phyloP scores from a whole-genome alignment of 2,888 invertebrate species.

The Ariolimax columbianus region DNA sequence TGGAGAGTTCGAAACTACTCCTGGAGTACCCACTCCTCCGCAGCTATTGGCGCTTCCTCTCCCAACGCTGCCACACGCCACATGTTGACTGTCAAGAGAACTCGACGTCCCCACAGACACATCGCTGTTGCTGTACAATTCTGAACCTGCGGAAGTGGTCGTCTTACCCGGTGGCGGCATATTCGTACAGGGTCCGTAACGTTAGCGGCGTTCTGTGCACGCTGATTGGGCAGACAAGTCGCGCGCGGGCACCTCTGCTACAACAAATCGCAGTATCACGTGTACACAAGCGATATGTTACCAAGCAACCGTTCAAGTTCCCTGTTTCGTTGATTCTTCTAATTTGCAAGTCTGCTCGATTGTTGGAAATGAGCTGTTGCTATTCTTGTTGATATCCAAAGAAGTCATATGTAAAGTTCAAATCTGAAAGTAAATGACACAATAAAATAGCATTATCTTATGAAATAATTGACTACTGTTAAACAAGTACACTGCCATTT shows the following conservation, averaged over 20 bases:
- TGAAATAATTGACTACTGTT: too few relatives aligned
- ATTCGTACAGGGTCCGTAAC: constrained; percentile 32
- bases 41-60: neutral
- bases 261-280: neutral
- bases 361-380: neutral
- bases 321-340: constrained; percentile 5
- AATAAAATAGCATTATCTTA: too few relatives aligned
- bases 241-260: constrained; percentile 30
- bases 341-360: neutral
- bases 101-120: constrained; percentile 15
- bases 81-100: constrained; percentile 4
- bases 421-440: neutral
- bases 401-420: neutral
- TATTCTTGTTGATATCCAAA: neutral
- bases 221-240: constrained; percentile 33
- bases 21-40: neutral
- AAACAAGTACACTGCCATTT: too few relatives aligned
- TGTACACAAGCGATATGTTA: neutral
- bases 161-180: constrained; percentile 42
- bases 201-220: constrained; percentile 34
- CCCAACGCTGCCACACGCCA: neutral
- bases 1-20: neutral
- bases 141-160: constrained; percentile 25
- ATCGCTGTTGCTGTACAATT: constrained; percentile 5
- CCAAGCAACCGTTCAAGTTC: constrained; percentile 15